phyloP scores from a whole-genome alignment of 2,797 vertebrate species.

The Phataginus tetradactyla region DNA sequence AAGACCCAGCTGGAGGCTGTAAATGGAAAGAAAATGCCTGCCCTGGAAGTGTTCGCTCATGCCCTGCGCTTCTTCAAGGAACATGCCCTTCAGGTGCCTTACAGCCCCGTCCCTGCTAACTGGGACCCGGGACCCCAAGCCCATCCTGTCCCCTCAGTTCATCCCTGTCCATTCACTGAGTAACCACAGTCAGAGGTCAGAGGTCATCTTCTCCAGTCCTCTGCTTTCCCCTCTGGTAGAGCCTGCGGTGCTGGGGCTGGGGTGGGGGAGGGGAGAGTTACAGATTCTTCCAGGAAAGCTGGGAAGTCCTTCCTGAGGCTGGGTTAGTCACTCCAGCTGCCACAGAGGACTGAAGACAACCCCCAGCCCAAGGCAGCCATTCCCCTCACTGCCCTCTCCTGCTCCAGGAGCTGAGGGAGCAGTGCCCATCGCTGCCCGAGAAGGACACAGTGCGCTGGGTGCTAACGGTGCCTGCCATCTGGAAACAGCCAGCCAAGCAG shows the following conservation, averaged over 20 bases:
- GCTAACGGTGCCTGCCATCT: conserved; percentile 97
- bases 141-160: not conserved
- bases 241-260: not conserved
- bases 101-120: not conserved
- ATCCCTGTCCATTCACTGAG: not conserved
- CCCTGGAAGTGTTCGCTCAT: conserved; percentile 95
- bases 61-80: conserved; percentile 95
- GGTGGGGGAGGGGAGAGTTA: not conserved
- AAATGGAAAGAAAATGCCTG: conserved; percentile 91
- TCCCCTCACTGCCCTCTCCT: not conserved
- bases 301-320: not conserved
- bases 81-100: conserved; percentile 93
- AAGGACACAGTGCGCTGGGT: conserved; percentile 93
- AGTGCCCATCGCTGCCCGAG: conserved; percentile 89
- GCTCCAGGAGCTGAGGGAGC: conserved; percentile 93
- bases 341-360: not conserved
- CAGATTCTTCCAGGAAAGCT: not conserved
- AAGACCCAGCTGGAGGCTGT: conserved; percentile 95
- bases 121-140: not conserved
- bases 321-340: not conserved
- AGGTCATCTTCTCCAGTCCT: not conserved
- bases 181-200: not conserved
- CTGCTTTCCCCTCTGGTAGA: not conserved
- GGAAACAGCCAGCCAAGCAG: conserved; percentile 98
- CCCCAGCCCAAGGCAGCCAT: not conserved